These are phyloP conservation scores for Fulica atra DNA, from an alignment of 2,113 vertebrate genomes.

Conservation along the genomic window DNA sequence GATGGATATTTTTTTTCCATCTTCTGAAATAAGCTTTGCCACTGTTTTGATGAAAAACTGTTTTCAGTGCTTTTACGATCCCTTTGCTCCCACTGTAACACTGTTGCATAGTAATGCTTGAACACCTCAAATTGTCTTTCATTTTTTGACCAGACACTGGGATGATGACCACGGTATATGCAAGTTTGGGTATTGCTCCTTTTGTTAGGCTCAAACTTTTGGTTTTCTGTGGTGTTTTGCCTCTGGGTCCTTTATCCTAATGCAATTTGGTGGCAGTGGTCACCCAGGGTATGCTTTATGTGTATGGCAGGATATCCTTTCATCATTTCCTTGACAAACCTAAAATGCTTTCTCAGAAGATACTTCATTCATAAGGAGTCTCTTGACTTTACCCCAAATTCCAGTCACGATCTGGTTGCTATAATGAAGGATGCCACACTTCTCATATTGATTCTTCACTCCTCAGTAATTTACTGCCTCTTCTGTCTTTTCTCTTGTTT, in stretches of 20 bases:
- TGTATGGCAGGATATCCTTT: background rate
- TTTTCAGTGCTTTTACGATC: background rate
- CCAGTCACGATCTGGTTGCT: background rate
- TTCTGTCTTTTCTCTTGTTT: background rate
- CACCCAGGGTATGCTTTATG: accelerated
- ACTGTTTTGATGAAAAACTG: background rate
- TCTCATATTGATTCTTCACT: background rate
- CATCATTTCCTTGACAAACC: background rate
- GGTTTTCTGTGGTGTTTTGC: background rate
- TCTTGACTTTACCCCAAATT: background rate
- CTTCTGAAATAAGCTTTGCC: background rate
- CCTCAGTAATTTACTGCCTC: background rate
- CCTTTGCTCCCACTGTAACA: background rate
- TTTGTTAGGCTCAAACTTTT: background rate
- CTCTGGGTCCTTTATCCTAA: background rate
- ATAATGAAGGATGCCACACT: background rate
- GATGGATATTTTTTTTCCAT: background rate
- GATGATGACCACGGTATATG: background rate
- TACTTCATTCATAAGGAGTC: background rate
- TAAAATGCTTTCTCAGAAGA: background rate
- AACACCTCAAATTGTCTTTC: background rate
- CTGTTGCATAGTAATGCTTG: background rate
- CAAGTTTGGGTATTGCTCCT: background rate
- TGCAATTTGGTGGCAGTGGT: background rate
- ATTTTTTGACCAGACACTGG: background rate